Evolutionary conservation across 1,140 invertebrate genomes (phyloP).

Genomic region (Orchesella cincta): DNA sequence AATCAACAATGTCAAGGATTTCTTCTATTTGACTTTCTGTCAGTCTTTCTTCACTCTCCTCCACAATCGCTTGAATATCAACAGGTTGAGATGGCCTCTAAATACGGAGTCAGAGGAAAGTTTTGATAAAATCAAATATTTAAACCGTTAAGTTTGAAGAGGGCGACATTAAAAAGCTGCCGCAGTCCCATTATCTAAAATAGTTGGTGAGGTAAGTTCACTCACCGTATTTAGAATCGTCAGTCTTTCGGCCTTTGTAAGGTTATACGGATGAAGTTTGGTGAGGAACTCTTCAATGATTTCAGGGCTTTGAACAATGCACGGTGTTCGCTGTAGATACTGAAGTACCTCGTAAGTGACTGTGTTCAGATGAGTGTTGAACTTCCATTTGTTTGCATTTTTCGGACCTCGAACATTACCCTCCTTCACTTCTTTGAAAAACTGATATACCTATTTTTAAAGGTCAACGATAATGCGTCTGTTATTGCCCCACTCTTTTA

Average conservation of each 20-base stretch:
- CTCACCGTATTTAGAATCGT: conserved; percentile 43
- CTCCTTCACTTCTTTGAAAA: conserved; percentile 40
- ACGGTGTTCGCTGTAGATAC: conserved; percentile 42
- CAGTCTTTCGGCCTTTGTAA: conserved; percentile 46
- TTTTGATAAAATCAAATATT: neutral
- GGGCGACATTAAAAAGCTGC: too few relatives aligned
- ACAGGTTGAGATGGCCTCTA: conserved; percentile 42
- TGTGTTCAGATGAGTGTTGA: conserved; percentile 44
- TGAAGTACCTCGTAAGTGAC: conserved; percentile 44
- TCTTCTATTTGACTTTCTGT: conserved; percentile 44
- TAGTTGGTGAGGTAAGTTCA: too few relatives aligned
- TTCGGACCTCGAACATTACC: neutral
- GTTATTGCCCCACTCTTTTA: neutral
- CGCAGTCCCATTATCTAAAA: too few relatives aligned
- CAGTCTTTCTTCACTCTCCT: conserved; percentile 50
- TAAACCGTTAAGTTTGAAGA: too few relatives aligned
- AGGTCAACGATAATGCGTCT: neutral
- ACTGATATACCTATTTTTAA: conserved; percentile 43
- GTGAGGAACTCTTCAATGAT: conserved; percentile 32
- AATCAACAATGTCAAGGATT: conserved; percentile 42
- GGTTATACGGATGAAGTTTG: conserved; percentile 32
- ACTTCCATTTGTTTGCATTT: conserved; percentile 22
- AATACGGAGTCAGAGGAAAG: neutral
- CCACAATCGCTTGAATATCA: conserved; percentile 49
- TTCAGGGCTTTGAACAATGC: conserved; percentile 32